Evolutionary conservation across 2,888 invertebrate species (phyloP), one percentile per base, ranked within the genome.

Genomic region (Cantharis rustica): DNA sequence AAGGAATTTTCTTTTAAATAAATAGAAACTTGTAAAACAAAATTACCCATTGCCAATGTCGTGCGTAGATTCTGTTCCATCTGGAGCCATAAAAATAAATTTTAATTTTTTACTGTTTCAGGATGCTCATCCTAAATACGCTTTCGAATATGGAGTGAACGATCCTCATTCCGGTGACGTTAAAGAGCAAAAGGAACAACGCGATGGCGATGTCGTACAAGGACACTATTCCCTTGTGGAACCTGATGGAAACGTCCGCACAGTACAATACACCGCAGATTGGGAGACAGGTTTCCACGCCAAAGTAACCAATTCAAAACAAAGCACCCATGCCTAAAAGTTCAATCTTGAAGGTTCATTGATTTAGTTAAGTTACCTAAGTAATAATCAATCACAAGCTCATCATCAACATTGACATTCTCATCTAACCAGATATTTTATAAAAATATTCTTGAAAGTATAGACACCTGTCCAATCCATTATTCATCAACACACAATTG

Each of bases 201-300:
- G 94, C 13, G 93, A 93, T 80, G 94, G 94, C 1, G 94, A 94
- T 85, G 92, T 93, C 61, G 94, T 94, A 20, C 91, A 91, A 86
- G 94, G 94, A 86, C 88, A 88, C 76, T 89, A 89, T 82, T 87
- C 88, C 10, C 81, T 89, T 61, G 84, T 93, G 78, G 94, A 94
- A 86, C 93, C 93, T 68, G 94, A 94, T 88, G 94, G 94, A 75
- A 93, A 93, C 79, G 92, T 94, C 75, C 90, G 94, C 80, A 94
- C 93, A 2, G 94, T 94, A 75, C 91, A 93, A 88, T 94, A 94
- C 88, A 91, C 92, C 75, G 94, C 94, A 74, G 94, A 94, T 86
- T 94, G 94, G 94, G 92, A 93, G 87, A 93, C 93, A 82, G 94
- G 94, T 84, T 94, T 94, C 90, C 93, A 94, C 86, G 94, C 94